These are phyloP conservation scores for Riptortus pedestris DNA, from an alignment of 1,140 invertebrate species.

Conservation along the genomic window DNA sequence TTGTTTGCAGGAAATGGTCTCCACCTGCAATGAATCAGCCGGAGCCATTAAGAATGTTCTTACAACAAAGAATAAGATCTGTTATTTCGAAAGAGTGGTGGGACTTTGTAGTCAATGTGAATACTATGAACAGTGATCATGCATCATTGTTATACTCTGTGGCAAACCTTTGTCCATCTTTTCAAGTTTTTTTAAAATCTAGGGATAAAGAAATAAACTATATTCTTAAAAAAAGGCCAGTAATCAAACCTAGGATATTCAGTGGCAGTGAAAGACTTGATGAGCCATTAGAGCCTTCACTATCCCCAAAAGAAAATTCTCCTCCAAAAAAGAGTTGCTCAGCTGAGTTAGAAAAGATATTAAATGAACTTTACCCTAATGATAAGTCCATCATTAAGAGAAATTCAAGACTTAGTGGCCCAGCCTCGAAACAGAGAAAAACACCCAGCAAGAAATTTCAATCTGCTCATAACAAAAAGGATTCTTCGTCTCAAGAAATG, in stretches of 20 bases:
- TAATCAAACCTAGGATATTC: not conserved
- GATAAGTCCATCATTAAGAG: not conserved
- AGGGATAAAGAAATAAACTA: not conserved
- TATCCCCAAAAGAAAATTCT: not conserved
- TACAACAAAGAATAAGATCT: not conserved
- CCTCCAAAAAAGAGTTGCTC: not conserved
- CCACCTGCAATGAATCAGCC: not conserved
- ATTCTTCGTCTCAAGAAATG: no score
- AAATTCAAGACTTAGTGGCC: not conserved
- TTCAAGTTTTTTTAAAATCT: not conserved
- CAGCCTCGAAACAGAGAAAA: not conserved
- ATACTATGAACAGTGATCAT: conserved; percentile 1
- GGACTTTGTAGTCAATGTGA: conserved; percentile 4
- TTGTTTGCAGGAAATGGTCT: conserved; percentile 1
- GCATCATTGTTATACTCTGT: conserved; percentile 1
- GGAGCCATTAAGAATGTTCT: not conserved
- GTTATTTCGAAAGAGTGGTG: conserved; percentile 3
- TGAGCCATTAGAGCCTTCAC: not conserved
- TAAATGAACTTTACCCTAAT: conserved; percentile 11
- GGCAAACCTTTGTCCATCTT: conserved; percentile 4
- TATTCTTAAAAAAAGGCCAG: not conserved
- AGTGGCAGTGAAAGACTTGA: conserved; percentile 8
- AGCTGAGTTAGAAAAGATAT: not conserved
- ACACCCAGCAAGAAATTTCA: not conserved
- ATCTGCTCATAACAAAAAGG: not conserved